Evolutionary conservation across 2,888 invertebrate genomes (phyloP), one percentile per base, ranked within the genome.

Genomic region (Epirrita christyi): DNA sequence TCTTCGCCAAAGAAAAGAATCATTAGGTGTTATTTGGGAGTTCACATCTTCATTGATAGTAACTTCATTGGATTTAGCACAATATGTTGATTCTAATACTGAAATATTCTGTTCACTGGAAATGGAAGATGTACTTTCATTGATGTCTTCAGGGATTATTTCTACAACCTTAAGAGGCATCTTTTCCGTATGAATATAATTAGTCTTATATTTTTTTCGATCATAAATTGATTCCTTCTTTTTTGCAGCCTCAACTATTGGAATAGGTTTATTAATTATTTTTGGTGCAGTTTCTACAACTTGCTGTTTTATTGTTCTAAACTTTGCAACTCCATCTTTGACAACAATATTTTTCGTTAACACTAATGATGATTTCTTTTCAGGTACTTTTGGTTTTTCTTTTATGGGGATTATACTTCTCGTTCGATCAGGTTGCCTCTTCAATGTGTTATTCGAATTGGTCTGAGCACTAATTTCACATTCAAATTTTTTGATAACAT

Each of bases 1-100:
- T 59, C 91, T 79, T 55, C 94, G 92, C 93, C 94, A 95, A 36
- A 95, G 81, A 79, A 95, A 95, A 4, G 95, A 95, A 64, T 92
- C 93, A 72, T 95, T 95, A 1, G 95, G 95, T 67, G 93, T 88
- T 53, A 94, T 88, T 10, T 76, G 80, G 14, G 86, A 71, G 66
- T 75, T 83, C 9, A 88, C 70, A 43, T 86, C 85, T 71, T 86
- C 76, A 62, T 81, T 78, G 7, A 64, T 45, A 29, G 78, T 75
- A 56, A 80, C 80, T 53, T 72, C 66, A 34, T 67, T 64, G 43
- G 60, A 61, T 36, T 49, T 63, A 46, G 61, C 64, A 27, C 41
- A 21, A 21, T 21, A 28, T 7, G 27, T 14, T 55, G 27, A 45
- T 43, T 56, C 59, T 41, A 55, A 67, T 60, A 37, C 55, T 48